Conservation (phyloP, 2,888 invertebrate species). For the Drosophila neutralis region DNA sequence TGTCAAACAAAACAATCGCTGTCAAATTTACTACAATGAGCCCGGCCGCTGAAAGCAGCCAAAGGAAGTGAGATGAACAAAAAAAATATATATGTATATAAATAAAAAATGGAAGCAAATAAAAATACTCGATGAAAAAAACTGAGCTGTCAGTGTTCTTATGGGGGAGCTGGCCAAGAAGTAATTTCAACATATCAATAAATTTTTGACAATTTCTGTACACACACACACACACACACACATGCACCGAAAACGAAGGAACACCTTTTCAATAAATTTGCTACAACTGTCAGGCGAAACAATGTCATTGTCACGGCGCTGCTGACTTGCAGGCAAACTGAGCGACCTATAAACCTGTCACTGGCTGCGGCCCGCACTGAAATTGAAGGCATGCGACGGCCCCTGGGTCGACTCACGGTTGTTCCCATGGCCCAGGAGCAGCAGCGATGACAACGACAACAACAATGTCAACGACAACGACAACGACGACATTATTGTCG, state of each 20-base stretch:
- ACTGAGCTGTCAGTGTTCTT: conserved; percentile 72
- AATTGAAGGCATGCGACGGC: conserved; percentile 40
- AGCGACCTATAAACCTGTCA: conserved; percentile 78
- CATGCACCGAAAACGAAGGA: conserved; percentile 50
- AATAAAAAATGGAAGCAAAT: background rate
- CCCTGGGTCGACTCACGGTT: conserved; percentile 40
- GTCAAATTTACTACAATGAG: conserved; percentile 77
- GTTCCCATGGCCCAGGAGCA: conserved; percentile 15
- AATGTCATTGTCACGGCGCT: conserved; percentile 78
- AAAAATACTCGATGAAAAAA: conserved; percentile 51
- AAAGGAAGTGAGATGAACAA: conserved; percentile 35
- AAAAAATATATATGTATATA: conserved; percentile 5
- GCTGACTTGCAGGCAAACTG: conserved; percentile 41
- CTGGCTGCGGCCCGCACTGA: conserved; percentile 33
- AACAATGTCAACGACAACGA: conserved; percentile 33
- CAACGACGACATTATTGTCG: conserved; percentile 81
- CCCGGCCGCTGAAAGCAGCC: conserved; percentile 25
- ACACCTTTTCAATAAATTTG: conserved; percentile 81
- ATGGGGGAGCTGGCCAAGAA: conserved; percentile 51
- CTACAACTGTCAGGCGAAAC: conserved; percentile 80
- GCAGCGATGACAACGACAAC: conserved; percentile 22
- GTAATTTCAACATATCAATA: conserved; percentile 79
- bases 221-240: conserved; percentile 11
- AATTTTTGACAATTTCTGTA: conserved; percentile 73
- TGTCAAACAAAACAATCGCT: conserved; percentile 80